Evolutionary conservation across 1,140 invertebrate species (phyloP).

Genomic region (Conus ventricosus): DNA sequence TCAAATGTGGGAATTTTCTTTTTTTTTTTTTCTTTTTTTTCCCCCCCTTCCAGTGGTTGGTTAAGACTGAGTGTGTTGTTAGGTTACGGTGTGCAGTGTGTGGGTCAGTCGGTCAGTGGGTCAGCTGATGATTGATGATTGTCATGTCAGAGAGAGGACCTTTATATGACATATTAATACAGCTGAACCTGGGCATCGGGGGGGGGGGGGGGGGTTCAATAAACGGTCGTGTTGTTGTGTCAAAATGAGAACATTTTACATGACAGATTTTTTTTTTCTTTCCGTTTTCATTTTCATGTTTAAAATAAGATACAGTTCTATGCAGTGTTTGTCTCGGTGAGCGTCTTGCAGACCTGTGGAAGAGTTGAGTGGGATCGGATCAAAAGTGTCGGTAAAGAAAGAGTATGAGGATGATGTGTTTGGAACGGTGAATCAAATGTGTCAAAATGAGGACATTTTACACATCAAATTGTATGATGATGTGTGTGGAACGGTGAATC

Average conservation of each 20-base stretch:
- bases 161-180: conserved; percentile 9
- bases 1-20: not conserved
- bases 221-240: not conserved
- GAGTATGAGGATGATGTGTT: no score
- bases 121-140: not conserved
- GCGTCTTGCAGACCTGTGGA: not conserved
- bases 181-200: no score
- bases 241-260: conserved; percentile 25
- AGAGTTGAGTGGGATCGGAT: no score
- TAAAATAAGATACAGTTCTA: not conserved
- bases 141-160: conserved; percentile 21
- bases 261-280: not conserved
- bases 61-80: not conserved
- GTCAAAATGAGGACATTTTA: conserved; percentile 21
- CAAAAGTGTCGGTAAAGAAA: not conserved
- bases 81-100: not conserved
- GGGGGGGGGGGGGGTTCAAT: not conserved
- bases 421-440: not conserved
- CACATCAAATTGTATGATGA: not conserved
- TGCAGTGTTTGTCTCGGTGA: not conserved
- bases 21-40: not conserved
- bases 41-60: no score
- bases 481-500: no score
- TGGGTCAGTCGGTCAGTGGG: no score
- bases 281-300: not conserved